Evolutionary conservation across 2,888 invertebrate species (phyloP), one percentile per base, ranked within the genome.

Genomic region (Heliconius charithonia): DNA sequence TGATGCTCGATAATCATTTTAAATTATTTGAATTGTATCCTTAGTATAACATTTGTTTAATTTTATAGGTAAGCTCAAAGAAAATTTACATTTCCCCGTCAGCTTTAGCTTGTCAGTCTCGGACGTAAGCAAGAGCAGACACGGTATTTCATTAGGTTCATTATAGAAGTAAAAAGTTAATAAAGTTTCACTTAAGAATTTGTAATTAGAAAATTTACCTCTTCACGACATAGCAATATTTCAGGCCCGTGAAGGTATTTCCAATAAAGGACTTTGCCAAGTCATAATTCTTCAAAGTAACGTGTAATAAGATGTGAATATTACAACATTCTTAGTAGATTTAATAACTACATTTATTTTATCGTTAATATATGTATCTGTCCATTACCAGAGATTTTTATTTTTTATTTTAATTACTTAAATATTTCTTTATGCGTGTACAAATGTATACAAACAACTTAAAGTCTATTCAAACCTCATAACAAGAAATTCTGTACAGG

Each of bases 221-320:
- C 91, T 94, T 93, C 93, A 94, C 92, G 94, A 92, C 93, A 93
- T 93, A 92, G 95, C 93, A 93, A 95, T 95, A 95, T 94, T 95
- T 95, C 93, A 94, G 91, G 91, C 90, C 87, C 92, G 94, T 93
- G 93, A 90, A 94, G 94, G 94, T 95, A 95, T 95, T 95, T 95
- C 94, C 95, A 95, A 95, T 95, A 95, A 95, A 93, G 94, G 94
- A 92, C 94, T 94, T 93, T 92, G 94, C 94, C 94, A 93, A 95
- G 93, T 94, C 94, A 95, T 94, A 94, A 94, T 94, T 94, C 94
- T 95, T 93, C 92, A 93, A 94, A 94, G 95, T 93, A 90, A 92
- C 94, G 91, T 92, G 92, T 95, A 94, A 94, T 94, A 93, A 95
- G 94, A 94, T 94, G 94, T 92, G 93, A 92, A 92, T 94, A 90